Evolutionary conservation across 2,113 vertebrate genomes (phyloP), one percentile per base, ranked within the genome.

Genomic region (Casuarius casuarius): DNA sequence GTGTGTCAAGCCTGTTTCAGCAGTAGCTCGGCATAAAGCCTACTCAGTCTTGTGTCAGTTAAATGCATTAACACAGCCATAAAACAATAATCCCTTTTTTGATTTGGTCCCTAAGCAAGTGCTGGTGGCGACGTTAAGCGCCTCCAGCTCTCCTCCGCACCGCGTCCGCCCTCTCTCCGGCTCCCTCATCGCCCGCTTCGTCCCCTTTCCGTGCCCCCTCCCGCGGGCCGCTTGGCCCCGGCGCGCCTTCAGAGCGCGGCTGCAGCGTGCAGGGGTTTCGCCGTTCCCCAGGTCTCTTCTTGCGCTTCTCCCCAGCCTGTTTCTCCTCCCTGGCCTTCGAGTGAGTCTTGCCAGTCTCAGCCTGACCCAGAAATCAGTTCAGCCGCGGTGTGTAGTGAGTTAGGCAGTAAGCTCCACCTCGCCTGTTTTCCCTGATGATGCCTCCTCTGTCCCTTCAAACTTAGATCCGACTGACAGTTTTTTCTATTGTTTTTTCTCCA

Each of bases 401-500:
- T 93, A 97, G 94, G 94, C 96, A 95, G 90, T 79, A 84, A 59
- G 71, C 65, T 85, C 84, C 23, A 1, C 91, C 88, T 85, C 89
- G 10, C 90, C 94, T 96, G 82, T 95, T 96, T 83, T 82, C 82
- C 77, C 59, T 95, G 91, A 88, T 96, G 94, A 97, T 97, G 95
- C 95, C 96, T 95, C 91, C 97, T 93, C 95, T 97, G 81, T 96
- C 96, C 95, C 95, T 96, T 94, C 56, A 95, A 54, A 97, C 95
- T 96, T 97, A 98, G 98, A 94, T 97, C 96, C 98, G 40, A 98
- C 98, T 98, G 98, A 98, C 98, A 97, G 98, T 97, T 97, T 98
- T 98, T 98, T 98, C 98, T 98, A 98, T 98, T 98, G 98, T 98
- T 98, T 98, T 98, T 97, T 98, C 98, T 98, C 98, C 98, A 98